Evolutionary conservation across 2,797 vertebrate genomes (phyloP).

Genomic region (Tangara arthus): DNA sequence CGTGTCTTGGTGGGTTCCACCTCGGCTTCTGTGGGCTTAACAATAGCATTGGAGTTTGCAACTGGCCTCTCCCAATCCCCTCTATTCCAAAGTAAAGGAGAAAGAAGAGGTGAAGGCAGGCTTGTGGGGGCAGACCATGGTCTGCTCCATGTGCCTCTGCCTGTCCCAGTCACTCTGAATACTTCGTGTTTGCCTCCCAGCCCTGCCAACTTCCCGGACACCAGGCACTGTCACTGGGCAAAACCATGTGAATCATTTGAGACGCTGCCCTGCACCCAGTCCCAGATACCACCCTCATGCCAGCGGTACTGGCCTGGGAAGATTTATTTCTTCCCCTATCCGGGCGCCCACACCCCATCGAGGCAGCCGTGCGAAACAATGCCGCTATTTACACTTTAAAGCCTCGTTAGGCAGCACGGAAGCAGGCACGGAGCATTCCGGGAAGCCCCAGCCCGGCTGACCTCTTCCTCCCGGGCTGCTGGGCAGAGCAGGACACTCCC

Average conservation of each 20-base stretch:
- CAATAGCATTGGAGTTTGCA: rapidly evolving
- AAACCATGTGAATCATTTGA: not conserved
- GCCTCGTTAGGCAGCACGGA: constrained; percentile 48
- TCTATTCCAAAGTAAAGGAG: not conserved
- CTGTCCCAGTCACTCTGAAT: not conserved
- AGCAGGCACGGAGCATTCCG: constrained; percentile 26
- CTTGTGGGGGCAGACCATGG: not conserved
- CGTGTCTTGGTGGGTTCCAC: not conserved
- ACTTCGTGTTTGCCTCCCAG: not conserved
- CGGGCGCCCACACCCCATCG: not conserved
- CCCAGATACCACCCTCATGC: not conserved
- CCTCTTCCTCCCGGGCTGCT: not conserved
- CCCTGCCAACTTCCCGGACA: not conserved
- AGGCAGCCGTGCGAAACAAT: constrained; percentile 45
- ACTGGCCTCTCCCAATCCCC: not conserved
- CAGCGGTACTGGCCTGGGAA: not conserved
- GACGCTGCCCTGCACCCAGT: not conserved
- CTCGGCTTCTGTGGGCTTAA: not conserved
- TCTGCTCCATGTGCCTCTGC: not conserved
- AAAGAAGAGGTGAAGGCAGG: not conserved
- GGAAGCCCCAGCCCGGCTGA: not conserved
- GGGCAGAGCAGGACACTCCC: constrained; percentile 5
- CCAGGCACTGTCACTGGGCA: not conserved
- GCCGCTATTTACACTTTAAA: constrained; percentile 60
- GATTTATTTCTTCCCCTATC: not conserved